These are phyloP conservation scores for Pygoscelis antarcticus DNA, from an alignment of 2,113 vertebrate species.

Conservation along the genomic window DNA sequence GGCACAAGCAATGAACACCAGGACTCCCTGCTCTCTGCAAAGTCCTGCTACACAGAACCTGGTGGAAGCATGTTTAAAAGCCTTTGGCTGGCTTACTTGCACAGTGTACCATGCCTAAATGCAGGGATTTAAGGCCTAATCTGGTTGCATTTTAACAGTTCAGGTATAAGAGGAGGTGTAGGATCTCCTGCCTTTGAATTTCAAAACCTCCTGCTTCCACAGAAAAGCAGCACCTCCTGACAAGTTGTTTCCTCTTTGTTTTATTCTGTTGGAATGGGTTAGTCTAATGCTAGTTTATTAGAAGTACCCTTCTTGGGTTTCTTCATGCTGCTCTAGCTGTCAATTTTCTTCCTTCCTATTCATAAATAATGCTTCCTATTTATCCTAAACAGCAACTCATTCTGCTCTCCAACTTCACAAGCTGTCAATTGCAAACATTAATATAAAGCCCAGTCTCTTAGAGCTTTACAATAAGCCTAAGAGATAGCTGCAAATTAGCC, in stretches of 20 bases:
- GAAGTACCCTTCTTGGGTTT: neutral
- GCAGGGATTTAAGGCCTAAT: neutral
- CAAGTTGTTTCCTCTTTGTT: neutral
- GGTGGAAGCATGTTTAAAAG: neutral
- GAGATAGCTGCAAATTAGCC: neutral
- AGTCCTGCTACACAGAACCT: neutral
- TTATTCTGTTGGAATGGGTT: neutral
- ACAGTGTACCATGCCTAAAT: neutral
- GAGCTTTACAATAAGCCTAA: neutral
- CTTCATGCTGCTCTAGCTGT: neutral
- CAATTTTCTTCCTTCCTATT: neutral
- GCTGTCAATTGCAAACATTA: neutral
- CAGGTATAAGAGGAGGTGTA: neutral
- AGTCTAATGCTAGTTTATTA: neutral
- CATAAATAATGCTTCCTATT: conserved; percentile 30
- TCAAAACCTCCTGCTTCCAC: neutral
- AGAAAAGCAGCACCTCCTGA: neutral
- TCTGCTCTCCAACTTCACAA: neutral
- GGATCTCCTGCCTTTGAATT: neutral
- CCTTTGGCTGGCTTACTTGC: neutral
- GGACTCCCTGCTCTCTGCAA: neutral
- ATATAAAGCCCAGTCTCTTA: neutral
- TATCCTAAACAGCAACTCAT: neutral
- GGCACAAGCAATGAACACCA: neutral
- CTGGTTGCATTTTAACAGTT: neutral